Evolutionary conservation across 2,113 vertebrate species (phyloP), one percentile per base, ranked within the genome.

Genomic region (Pelecanus crispus): DNA sequence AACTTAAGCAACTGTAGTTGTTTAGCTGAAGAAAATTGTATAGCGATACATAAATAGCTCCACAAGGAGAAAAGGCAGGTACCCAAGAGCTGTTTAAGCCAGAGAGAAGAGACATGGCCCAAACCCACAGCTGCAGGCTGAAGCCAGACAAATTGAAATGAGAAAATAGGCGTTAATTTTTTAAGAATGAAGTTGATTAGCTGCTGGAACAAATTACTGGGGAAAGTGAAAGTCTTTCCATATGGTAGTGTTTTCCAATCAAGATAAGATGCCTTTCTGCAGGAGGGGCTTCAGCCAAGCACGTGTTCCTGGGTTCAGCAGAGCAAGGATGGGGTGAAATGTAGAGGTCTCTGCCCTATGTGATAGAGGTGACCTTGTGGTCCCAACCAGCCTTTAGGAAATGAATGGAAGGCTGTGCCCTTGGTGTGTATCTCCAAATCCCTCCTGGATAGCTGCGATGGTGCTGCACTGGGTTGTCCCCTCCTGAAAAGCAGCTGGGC

Each of bases 141-240:
- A 66, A 97, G 78, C 56, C 66, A 90, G 56, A 62, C 78, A 49
- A 55, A 94, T 42, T 75, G 85, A 93, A 75, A 81, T 59, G 94
- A 94, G 73, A 93, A 96, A 96, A 87, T 34, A 85, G 50, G 50
- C 22, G 0, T 87, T 93, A 89, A 90, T 92, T 93, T 91, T 85
- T 87, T 32, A 74, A 90, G 88, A 94, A 96, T 93, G 88, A 79
- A 63, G 95, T 50, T 96, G 95, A 97, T 94, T 93, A 94, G 77
- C 87, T 94, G 84, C 95, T 96, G 81, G 90, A 92, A 82, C 70
- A 90, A 88, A 93, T 87, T 74, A 52, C 78, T 31, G 52, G 81
- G 74, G 44, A 75, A 87, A 95, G 66, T 34, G 40, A 74, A 91
- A 86, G 0, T 79, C 74, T 93, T 91, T 49, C 90, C 90, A 94